These are phyloP conservation scores for Chondrilla cf. caribensis DNA, from an alignment of 37 sponge, comb jelly and placozoan species.

Conservation along the genomic window DNA sequence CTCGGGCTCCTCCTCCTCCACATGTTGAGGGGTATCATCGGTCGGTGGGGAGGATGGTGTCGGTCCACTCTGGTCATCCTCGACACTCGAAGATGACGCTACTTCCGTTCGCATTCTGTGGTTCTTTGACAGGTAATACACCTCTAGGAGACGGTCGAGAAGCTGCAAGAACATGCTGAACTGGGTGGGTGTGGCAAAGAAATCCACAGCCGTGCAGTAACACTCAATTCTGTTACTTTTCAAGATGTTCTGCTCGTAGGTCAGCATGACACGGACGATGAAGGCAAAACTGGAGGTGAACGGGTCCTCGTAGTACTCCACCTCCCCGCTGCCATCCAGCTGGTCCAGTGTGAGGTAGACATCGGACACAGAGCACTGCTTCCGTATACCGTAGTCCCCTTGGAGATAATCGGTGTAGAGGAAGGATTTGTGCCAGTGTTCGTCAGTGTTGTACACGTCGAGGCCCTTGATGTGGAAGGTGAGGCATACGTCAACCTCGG, in stretches of 20 bases:
- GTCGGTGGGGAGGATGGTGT: background rate
- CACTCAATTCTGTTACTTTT: constrained; percentile 34
- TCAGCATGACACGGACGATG: constrained; percentile 26
- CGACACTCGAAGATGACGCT: background rate
- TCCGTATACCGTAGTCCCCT: constrained; percentile 52
- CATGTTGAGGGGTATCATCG: background rate
- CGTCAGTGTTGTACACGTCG: constrained; percentile 61
- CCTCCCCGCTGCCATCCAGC: constrained; percentile 45
- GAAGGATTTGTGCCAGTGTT: constrained; percentile 68
- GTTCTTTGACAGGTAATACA: constrained; percentile 68
- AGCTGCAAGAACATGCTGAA: constrained; percentile 57
- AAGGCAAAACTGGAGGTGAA: constrained; percentile 48
- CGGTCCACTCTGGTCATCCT: background rate
- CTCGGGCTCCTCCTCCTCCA: background rate
- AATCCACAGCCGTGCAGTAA: constrained; percentile 37
- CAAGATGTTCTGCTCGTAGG: constrained; percentile 11
- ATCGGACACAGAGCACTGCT: constrained; percentile 52
- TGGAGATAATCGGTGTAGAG: constrained; percentile 68
- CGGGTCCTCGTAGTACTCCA: constrained; percentile 42
- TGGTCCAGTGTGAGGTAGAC: constrained; percentile 69
- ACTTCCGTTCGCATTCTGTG: constrained; percentile 49
- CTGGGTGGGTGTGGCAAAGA: constrained; percentile 59
- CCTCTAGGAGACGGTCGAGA: constrained; percentile 64
- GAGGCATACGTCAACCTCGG: constrained; percentile 80
- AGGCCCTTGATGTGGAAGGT: constrained; percentile 59